Conservation (phyloP, 2,888 invertebrate genomes). For the Galerucella pusilla region DNA sequence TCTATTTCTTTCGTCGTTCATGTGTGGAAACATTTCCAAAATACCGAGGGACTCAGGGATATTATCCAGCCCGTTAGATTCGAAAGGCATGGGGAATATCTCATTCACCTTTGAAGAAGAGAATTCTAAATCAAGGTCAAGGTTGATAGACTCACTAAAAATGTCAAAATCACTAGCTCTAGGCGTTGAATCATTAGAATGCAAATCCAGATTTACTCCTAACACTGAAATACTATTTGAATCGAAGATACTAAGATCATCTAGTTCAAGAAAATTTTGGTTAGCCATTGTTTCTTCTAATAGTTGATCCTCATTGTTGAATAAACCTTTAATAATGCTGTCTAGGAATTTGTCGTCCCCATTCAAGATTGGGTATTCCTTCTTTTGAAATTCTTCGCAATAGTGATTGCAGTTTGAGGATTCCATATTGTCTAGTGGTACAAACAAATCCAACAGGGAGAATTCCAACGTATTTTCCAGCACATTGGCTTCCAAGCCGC, state of each 20-base stretch:
- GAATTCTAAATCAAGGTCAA: slow-evolving; percentile 51
- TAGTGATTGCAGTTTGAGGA: slow-evolving; percentile 42
- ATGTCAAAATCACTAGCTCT: slow-evolving; percentile 47
- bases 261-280: slow-evolving; percentile 40
- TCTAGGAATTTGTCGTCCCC: slow-evolving; percentile 54
- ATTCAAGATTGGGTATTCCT: slow-evolving; percentile 44
- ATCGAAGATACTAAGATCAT: slow-evolving; percentile 38
- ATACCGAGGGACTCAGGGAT: slow-evolving; percentile 48
- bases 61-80: slow-evolving; percentile 49
- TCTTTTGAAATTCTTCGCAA: slow-evolving; percentile 42
- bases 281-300: slow-evolving; percentile 36
- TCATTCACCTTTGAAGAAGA: slow-evolving; percentile 51
- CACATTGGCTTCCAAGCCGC: slow-evolving; percentile 43
- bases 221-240: slow-evolving; percentile 54
- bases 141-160: slow-evolving; percentile 48
- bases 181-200: slow-evolving; percentile 47
- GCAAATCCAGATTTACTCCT: slow-evolving; percentile 57
- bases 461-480: slow-evolving; percentile 23
- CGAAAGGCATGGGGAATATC: slow-evolving; percentile 50
- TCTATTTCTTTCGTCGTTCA: slow-evolving; percentile 61
- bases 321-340: slow-evolving; percentile 51
- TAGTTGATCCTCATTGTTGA: slow-evolving; percentile 44
- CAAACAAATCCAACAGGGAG: slow-evolving; percentile 49
- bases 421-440: slow-evolving; percentile 48
- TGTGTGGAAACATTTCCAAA: slow-evolving; percentile 60